Percentiles rank a stretch among this genome's conserved stretches.
Evolutionary conservation across 1,140 invertebrate species (phyloP).

Genomic region (Anastrepha ludens): DNA sequence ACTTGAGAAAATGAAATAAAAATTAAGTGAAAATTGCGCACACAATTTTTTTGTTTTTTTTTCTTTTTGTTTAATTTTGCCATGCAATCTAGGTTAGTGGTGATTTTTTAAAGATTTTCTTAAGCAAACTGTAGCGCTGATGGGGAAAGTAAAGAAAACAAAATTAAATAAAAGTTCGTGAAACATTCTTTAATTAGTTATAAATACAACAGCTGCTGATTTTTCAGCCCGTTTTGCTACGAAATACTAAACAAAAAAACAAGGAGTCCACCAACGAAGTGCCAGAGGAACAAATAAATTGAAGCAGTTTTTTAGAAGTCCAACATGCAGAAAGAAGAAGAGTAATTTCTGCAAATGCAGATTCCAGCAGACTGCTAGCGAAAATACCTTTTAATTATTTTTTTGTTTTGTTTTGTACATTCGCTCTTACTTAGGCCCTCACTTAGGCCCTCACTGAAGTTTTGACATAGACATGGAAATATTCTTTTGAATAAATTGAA

Average conservation of each 20-base stretch:
- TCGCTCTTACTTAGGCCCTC: no score
- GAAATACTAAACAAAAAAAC: neutral
- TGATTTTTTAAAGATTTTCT: neutral
- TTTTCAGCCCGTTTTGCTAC: neutral
- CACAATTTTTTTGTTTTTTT: neutral
- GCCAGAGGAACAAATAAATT: no score
- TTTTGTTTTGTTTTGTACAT: no score
- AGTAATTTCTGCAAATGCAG: no score
- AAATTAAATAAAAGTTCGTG: neutral
- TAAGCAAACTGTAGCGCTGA: neutral
- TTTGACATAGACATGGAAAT: no score
- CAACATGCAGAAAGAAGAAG: no score
- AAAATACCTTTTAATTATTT: no score
- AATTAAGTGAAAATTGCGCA: neutral
- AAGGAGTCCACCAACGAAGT: neutral
- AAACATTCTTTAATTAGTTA: neutral
- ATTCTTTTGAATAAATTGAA: no score
- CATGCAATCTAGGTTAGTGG: neutral
- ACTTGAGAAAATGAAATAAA: no score
- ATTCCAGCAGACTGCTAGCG: no score
- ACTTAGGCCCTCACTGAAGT: no score
- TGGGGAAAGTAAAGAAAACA: neutral
- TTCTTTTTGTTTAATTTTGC: neutral
- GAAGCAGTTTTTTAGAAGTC: no score
- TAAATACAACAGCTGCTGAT: neutral